Evolutionary conservation across 2,113 vertebrate genomes (phyloP).

Genomic region (Calyptommatus sinebrachiatus): DNA sequence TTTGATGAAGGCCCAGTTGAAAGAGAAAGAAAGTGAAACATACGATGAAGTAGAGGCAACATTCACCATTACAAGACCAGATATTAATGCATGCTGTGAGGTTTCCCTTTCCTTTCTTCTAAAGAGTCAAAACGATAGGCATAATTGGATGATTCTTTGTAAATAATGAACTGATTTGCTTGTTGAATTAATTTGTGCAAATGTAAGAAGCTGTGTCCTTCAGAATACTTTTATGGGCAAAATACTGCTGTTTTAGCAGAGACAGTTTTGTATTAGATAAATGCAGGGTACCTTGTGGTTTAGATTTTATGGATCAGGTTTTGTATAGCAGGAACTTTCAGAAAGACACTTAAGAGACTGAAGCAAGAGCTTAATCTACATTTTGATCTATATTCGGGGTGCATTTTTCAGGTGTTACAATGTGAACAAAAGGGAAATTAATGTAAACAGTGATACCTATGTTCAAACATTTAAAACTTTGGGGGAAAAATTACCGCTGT

Average conservation of each 20-base stretch:
- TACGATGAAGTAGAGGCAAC: neutral
- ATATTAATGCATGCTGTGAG: too few relatives aligned
- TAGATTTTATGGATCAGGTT: neutral
- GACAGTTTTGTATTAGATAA: conserved; percentile 1
- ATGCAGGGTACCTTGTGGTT: neutral
- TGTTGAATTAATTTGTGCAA: neutral
- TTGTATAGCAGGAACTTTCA: conserved; percentile 33
- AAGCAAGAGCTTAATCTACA: neutral
- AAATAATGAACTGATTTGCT: neutral
- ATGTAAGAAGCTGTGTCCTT: neutral
- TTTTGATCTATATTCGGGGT: too few relatives aligned
- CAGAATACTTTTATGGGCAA: neutral
- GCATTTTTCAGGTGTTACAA: conserved; percentile 22
- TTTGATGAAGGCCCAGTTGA: neutral
- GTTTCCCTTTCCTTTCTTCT: too few relatives aligned
- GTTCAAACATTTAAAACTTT: conserved; percentile 1
- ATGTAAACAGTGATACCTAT: conserved; percentile 45
- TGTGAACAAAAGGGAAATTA: conserved; percentile 18
- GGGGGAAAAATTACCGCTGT: neutral
- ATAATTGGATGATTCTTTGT: neutral
- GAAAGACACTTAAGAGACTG: neutral
- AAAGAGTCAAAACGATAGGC: too few relatives aligned
- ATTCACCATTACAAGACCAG: too few relatives aligned
- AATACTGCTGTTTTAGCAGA: neutral
- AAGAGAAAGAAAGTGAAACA: neutral